phyloP scores from a whole-genome alignment of 2,797 vertebrate genomes.

The Sebastes goodei region DNA sequence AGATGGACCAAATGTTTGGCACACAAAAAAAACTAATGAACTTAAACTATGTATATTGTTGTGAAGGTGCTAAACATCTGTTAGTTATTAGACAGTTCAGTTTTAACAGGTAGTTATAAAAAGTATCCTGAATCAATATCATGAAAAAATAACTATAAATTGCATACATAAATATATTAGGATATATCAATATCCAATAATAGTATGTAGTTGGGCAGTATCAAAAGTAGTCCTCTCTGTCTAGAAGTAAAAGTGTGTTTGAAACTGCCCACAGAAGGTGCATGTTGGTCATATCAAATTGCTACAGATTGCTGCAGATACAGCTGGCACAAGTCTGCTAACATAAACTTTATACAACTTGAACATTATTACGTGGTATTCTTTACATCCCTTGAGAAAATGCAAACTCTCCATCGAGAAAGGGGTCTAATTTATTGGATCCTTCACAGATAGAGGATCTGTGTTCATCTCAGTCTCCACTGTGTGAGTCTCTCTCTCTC shows the following conservation, averaged over 20 bases:
- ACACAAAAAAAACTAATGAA: neutral
- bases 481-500: constrained; percentile 53
- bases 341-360: neutral
- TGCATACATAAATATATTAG: neutral
- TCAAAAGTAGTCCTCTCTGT: neutral
- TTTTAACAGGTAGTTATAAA: neutral
- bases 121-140: neutral
- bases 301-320: neutral
- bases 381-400: constrained; percentile 25
- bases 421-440: constrained; percentile 57
- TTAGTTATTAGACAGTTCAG: no score
- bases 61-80: neutral
- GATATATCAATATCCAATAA: neutral
- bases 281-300: neutral
- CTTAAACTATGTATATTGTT: neutral
- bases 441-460: constrained; percentile 62
- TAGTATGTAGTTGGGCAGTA: neutral
- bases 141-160: neutral
- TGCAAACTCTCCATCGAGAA: constrained; percentile 4
- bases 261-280: neutral
- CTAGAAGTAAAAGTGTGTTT: neutral
- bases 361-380: neutral
- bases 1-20: neutral
- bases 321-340: neutral
- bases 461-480: constrained; percentile 62